Conservation (phyloP, 2,888 invertebrate species). For the Tachina grossa region DNA sequence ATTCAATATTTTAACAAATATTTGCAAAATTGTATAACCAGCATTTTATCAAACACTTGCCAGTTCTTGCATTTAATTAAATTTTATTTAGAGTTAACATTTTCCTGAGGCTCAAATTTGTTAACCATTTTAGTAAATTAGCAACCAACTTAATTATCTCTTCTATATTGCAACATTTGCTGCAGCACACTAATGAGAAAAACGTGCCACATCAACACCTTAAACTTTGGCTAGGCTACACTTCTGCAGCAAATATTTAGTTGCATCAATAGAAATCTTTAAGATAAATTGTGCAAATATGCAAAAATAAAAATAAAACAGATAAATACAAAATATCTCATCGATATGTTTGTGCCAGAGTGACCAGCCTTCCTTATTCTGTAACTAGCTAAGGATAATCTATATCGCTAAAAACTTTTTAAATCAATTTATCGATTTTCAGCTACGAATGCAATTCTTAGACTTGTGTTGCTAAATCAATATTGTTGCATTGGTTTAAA, state of each 20-base stretch:
- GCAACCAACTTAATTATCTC: conserved; percentile 3
- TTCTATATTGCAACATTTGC: conserved; percentile 18
- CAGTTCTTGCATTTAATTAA: not conserved
- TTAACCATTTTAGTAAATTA: conserved; percentile 23
- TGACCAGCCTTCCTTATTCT: too few species aligned
- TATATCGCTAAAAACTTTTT: too few species aligned
- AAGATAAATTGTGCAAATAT: conserved; percentile 4
- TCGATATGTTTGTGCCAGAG: not conserved
- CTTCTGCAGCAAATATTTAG: conserved; percentile 38
- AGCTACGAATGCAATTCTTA: too few species aligned
- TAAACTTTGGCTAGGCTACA: conserved; percentile 11
- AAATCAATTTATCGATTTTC: too few species aligned
- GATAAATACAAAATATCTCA: not conserved
- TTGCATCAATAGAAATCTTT: not conserved
- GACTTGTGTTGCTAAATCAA: too few species aligned
- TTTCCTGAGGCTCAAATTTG: not conserved
- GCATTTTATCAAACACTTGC: not conserved
- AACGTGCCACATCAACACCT: conserved; percentile 60
- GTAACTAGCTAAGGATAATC: too few species aligned
- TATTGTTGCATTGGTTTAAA: too few species aligned
- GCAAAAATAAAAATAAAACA: not conserved
- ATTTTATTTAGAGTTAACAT: conserved; percentile 3
- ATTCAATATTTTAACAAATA: conserved; percentile 1
- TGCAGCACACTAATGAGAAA: conserved; percentile 56
- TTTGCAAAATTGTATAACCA: not conserved